Evolutionary conservation across 2,888 invertebrate genomes (phyloP), one percentile per base, ranked within the genome.

Genomic region (Drosophila quinaria): DNA sequence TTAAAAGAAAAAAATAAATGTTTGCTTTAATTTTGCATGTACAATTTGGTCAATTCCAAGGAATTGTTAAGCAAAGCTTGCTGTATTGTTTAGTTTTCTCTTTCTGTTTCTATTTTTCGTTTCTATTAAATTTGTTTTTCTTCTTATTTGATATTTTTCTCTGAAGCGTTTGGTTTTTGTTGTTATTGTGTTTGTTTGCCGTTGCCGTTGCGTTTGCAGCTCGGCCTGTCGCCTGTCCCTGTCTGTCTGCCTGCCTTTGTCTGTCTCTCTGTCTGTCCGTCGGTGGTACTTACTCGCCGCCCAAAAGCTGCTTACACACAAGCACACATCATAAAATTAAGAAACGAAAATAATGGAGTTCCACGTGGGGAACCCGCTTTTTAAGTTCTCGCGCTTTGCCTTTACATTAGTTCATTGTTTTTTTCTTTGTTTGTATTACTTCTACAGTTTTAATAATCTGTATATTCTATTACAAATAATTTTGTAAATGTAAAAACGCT

Each of bases 401-500:
- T 78, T 87, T 70, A 85, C 88, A 84, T 86, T 76, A 88, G 83
- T 88, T 88, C 88, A 88, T 87, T 74, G 76, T 66, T 74, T 66
- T 66, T 66, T 31, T 13, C 2, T 35, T 49, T 46, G 44, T 61
- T 70, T 55, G 49, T 33, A 41, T 47, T 62, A 63, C 58, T 63
- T 44, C 61, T 65, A 64, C 64, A 69, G 61, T 75, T 74, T 74
- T 31, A 31, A 47, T 66, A 58, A 65, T 70, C 70, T 74, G 61
- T 78, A 76, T 70, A 35, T 77, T 39, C 49, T 67, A 75, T 75
- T 81, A 87, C 83, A 83, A 82, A 82, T 63, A 87, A 87, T 78
- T 83, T 87, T 87, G 86, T 85, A 80, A 79, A 77, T 70, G 59
- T 65, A 68, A 78, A 81, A 61, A 19, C 49, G 62, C 76, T 79